A percentile compares a stretch with the other conserved stretches of the same genome.
Evolutionary conservation across 2,888 invertebrate species (phyloP).

Genomic region (Theristus sp.): DNA sequence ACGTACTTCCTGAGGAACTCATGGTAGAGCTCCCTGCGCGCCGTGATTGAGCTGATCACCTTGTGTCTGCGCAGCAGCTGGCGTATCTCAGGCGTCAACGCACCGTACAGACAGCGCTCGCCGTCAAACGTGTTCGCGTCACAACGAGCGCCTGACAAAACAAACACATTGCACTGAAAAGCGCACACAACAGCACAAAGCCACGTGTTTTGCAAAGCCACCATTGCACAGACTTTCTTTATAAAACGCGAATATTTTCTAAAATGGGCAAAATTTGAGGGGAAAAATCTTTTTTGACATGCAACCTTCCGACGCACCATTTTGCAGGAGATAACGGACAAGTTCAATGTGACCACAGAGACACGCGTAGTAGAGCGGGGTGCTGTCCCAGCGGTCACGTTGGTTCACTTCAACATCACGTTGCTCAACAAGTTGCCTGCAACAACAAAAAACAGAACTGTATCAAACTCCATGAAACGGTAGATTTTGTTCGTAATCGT

Average conservation of each 20-base stretch:
- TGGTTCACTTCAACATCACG: conserved; percentile 37
- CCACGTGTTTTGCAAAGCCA: no score
- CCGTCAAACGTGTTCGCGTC: conserved; percentile 41
- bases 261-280: no score
- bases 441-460: no score
- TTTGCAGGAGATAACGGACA: conserved; percentile 35
- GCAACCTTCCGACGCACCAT: conserved; percentile 24
- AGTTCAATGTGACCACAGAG: conserved; percentile 38
- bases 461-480: conserved; percentile 1
- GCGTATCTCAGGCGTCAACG: conserved; percentile 35
- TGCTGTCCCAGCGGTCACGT: conserved; percentile 39
- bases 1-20: conserved; percentile 36
- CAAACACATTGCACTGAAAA: no score
- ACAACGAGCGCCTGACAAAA: conserved; percentile 33
- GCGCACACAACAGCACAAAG: no score
- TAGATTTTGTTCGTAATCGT: not conserved
- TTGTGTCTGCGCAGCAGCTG: conserved; percentile 33
- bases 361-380: conserved; percentile 40
- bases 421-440: conserved; percentile 34
- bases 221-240: no score
- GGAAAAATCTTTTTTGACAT: no score
- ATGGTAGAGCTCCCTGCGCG: conserved; percentile 34
- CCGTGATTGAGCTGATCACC: conserved; percentile 32
- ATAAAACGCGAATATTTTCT: not conserved
- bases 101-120: conserved; percentile 39